Percentiles rank a stretch among this genome's conserved stretches.
These are phyloP conservation scores for Ethmia dodecea DNA, from an alignment of 2,888 invertebrate genomes.

Conservation along the genomic window DNA sequence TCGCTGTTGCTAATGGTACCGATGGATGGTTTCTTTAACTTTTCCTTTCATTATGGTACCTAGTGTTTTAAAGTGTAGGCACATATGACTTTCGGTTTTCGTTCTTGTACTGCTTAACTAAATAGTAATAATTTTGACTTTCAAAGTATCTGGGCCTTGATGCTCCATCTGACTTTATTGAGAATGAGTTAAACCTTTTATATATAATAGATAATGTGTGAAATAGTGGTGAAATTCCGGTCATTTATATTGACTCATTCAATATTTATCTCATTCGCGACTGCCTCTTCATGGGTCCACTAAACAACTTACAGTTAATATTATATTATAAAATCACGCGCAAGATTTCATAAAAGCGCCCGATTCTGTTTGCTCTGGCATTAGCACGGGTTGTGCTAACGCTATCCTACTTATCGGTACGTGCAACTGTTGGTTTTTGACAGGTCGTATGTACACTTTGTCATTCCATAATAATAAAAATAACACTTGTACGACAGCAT, in stretches of 20 bases:
- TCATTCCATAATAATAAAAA: slow-evolving; percentile 30
- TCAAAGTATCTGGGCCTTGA: too few species aligned
- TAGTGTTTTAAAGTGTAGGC: slow-evolving; percentile 40
- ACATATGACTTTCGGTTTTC: too few species aligned
- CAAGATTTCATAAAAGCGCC: slow-evolving; percentile 41
- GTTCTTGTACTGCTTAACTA: too few species aligned
- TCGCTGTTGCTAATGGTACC: slow-evolving; percentile 49
- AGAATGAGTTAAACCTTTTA: slow-evolving; percentile 3
- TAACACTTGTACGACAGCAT: too few species aligned
- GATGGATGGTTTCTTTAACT: slow-evolving; percentile 55
- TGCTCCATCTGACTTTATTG: too few species aligned
- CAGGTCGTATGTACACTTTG: slow-evolving; percentile 36
- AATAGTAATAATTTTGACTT: too few species aligned
- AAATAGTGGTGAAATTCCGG: slow-evolving; percentile 53
- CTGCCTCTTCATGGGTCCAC: slow-evolving; percentile 44
- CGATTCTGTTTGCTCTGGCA: slow-evolving; percentile 52
- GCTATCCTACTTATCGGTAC: slow-evolving; percentile 61
- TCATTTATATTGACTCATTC: slow-evolving; percentile 49
- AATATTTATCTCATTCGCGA: slow-evolving; percentile 18
- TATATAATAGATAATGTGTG: slow-evolving; percentile 26
- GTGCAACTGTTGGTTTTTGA: slow-evolving; percentile 47
- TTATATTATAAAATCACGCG: slow-evolving; percentile 73
- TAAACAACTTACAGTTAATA: slow-evolving; percentile 64
- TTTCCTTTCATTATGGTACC: slow-evolving; percentile 53
- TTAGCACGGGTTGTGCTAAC: slow-evolving; percentile 59